Evolutionary conservation across 64 coral and sea anemone species (phyloP).

Genomic region (Pachyseris speciosa): DNA sequence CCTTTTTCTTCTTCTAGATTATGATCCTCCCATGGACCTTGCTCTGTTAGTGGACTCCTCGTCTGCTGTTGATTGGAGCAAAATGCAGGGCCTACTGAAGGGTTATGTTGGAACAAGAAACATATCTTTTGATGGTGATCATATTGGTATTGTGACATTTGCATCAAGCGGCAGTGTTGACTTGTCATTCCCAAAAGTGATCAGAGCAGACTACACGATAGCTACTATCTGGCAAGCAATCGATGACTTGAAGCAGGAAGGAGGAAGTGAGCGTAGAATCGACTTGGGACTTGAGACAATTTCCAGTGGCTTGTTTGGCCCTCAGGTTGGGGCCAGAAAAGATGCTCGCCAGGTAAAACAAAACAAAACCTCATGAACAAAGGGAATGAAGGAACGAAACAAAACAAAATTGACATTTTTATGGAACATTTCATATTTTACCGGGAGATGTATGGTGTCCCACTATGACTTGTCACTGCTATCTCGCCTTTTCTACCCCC

Average conservation of each 20-base stretch:
- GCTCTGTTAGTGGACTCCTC: conserved; percentile 79
- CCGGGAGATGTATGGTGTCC: too few species aligned
- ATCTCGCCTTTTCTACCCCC: too few species aligned
- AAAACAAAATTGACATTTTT: background rate
- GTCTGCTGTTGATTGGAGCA: conserved; percentile 44
- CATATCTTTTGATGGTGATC: conserved; percentile 70
- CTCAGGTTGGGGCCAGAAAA: conserved; percentile 44
- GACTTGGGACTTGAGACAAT: conserved; percentile 55
- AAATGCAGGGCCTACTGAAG: conserved; percentile 45
- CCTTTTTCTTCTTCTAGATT: background rate
- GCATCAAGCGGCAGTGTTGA: conserved; percentile 36
- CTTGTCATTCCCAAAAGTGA: conserved; percentile 57
- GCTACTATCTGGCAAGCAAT: conserved; percentile 39
- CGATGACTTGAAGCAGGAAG: conserved; percentile 45
- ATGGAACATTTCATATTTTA: background rate
- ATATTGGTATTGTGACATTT: conserved; percentile 74
- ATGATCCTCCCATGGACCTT: conserved; percentile 65
- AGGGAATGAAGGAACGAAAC: background rate
- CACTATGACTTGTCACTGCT: too few species aligned
- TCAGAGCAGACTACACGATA: conserved; percentile 11
- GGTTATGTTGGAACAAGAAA: conserved; percentile 22
- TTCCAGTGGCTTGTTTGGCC: conserved; percentile 45
- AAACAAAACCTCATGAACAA: too few species aligned
- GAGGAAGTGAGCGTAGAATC: conserved; percentile 43
- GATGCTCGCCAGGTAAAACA: conserved; percentile 73